Percentiles rank a stretch among this genome's conserved stretches.
Evolutionary conservation across 1,140 invertebrate species (phyloP).

Genomic region (Drosophila truncata): DNA sequence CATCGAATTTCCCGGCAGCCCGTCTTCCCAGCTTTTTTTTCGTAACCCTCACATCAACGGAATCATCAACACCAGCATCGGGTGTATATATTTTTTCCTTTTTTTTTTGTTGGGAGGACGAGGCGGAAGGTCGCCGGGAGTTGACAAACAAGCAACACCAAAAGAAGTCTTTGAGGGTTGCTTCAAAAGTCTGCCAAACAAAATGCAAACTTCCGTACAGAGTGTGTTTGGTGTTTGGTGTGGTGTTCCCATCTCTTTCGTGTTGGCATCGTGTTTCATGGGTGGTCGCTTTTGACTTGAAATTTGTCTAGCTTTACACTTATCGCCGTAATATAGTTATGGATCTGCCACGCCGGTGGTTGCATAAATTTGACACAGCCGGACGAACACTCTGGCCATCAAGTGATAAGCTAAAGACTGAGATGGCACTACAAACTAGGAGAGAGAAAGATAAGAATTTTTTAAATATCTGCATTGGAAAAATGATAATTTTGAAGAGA

Average conservation of each 20-base stretch:
- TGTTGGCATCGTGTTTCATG: slow-evolving; percentile 55
- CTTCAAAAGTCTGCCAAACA: slow-evolving; percentile 49
- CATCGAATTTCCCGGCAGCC: slow-evolving; percentile 73
- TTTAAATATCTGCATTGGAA: slow-evolving; percentile 19
- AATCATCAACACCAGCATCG: slow-evolving; percentile 81
- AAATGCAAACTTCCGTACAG: slow-evolving; percentile 72
- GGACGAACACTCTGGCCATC: slow-evolving; percentile 28
- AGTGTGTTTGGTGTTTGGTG: not conserved
- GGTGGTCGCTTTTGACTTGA: slow-evolving; percentile 66
- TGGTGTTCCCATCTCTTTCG: slow-evolving; percentile 3
- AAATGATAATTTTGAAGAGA: not conserved
- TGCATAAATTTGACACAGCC: slow-evolving; percentile 75
- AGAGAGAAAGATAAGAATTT: slow-evolving; percentile 10
- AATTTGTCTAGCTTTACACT: slow-evolving; percentile 73
- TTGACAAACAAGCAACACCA: slow-evolving; percentile 85
- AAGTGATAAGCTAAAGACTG: slow-evolving; percentile 37
- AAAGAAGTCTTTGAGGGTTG: slow-evolving; percentile 58
- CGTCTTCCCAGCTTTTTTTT: slow-evolving; percentile 36
- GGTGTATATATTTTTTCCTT: slow-evolving; percentile 7
- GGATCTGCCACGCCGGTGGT: slow-evolving; percentile 69
- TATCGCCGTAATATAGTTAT: slow-evolving; percentile 77
- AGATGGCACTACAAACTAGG: not conserved
- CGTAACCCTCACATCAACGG: slow-evolving; percentile 74
- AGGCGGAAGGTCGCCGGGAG: slow-evolving; percentile 59
- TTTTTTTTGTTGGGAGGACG: slow-evolving; percentile 10